Evolutionary conservation across 2,113 vertebrate genomes (phyloP).

Genomic region (Cavia porcellus): DNA sequence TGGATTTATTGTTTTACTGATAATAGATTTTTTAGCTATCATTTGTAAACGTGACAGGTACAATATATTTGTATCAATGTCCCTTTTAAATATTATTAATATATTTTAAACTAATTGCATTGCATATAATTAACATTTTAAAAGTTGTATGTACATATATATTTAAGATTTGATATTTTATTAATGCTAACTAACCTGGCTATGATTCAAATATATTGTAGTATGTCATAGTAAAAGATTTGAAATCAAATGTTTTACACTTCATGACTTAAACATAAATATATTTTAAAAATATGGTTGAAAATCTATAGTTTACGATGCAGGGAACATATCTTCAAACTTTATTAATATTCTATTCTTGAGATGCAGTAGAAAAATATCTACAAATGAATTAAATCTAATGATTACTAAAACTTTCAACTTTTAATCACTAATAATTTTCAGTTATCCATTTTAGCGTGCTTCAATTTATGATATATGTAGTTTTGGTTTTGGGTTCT

Average conservation of each 20-base stretch:
- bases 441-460: constrained; percentile 20
- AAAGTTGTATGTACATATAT: background rate
- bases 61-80: background rate
- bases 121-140: background rate
- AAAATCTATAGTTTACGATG: background rate
- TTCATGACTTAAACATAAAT: background rate
- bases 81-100: background rate
- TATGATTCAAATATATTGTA: background rate
- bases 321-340: background rate
- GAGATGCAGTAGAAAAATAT: background rate
- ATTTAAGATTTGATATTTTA: background rate
- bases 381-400: constrained; percentile 5
- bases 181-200: background rate
- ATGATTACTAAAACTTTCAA: background rate
- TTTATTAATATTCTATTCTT: background rate
- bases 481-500: background rate
- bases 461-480: background rate
- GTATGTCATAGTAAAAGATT: background rate
- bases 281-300: background rate
- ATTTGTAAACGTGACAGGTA: background rate
- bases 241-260: background rate
- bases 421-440: constrained; percentile 16
- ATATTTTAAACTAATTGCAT: background rate
- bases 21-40: background rate
- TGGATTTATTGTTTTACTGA: background rate